Base-by-base conservation (phyloP, 2,113 vertebrate species). In the Entomyzon cyanotis region DNA sequence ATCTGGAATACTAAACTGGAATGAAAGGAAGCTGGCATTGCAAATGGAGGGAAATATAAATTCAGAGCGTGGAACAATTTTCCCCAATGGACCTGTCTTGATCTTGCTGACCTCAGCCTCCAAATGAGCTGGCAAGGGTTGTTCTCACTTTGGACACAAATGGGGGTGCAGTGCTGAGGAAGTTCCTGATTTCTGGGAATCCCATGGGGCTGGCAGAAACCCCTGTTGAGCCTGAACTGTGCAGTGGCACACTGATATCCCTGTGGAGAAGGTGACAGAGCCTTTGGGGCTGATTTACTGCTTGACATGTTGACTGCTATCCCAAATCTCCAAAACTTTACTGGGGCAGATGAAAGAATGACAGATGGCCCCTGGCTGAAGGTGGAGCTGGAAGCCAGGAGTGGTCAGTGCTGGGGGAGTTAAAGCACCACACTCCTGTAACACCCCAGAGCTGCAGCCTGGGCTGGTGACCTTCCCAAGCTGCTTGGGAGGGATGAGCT, bases 1-100 rank as follows among this genome's bases (percentile, higher is more conserved):
- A 89, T 77, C 49, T 91, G 81, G 87, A 87, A 89, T 89, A 21
- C 50, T 79, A 42, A 79, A 77, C 31, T 42, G 63, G 33, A 80
- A 59, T 75, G 46, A 73, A 84, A 69, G 27, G 42, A 41, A 91
- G 44, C 31, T 37, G 60, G 28, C 18, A 16, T 1, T 62, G 73
- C 10, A 24, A 28, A 27, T 30, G 65, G 47, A 67, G 63, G 15
- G 69, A 95, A 42, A 60, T 83, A 50, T n/a, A 41, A 93, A 88
- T 68, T 49, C 15, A 8, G 19, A 46, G 15, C 0, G 0, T 47
- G 33, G 33, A 89, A 58, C n/a, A 16, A 3, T 28, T 56, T 84
- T 9, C 59, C 46, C 50, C 42, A 8, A 4, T 2, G 65, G 69
- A n/a, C 12, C n/a, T 17, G 0, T 18, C 63, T 12, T 14, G 25